phyloP scores from a whole-genome alignment of 2,888 invertebrate genomes.

The Omphaloscelis lunosa region DNA sequence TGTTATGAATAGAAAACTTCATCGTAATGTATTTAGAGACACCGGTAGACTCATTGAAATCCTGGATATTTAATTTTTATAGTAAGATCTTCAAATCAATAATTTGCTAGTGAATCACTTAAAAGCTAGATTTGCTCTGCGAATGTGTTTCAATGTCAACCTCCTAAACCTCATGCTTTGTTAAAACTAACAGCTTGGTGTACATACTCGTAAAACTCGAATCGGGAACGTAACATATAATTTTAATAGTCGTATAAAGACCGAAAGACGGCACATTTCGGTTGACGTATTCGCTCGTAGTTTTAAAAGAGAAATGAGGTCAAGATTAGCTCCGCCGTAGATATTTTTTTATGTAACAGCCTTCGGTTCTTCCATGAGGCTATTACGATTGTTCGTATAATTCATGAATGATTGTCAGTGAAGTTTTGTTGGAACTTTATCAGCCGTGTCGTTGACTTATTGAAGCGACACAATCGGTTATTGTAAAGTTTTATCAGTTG shows the following conservation, averaged over 20 bases:
- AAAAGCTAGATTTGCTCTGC: neutral
- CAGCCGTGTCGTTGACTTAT: constrained; percentile 63
- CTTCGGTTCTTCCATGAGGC: constrained; percentile 57
- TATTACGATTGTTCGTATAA: constrained; percentile 44
- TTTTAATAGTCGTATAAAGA: constrained; percentile 61
- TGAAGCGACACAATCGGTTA: constrained; percentile 50
- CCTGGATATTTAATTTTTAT: neutral
- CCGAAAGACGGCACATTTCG: constrained; percentile 55
- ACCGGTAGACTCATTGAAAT: neutral
- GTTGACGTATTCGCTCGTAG: constrained; percentile 70
- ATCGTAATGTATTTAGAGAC: neutral
- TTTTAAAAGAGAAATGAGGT: constrained; percentile 83
- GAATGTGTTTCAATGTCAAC: neutral
- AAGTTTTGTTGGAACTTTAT: constrained; percentile 59
- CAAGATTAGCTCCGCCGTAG: constrained; percentile 77
- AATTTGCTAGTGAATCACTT: neutral
- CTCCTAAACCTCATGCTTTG: constrained; percentile 10
- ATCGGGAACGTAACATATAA: constrained; percentile 57
- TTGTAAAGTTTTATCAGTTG: constrained; percentile 55
- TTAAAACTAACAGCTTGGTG: constrained; percentile 28
- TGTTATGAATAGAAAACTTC: constrained; percentile 4
- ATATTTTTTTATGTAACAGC: constrained; percentile 74
- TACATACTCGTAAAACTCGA: constrained; percentile 52
- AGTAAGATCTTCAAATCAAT: neutral
- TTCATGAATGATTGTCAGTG: constrained; percentile 49